Evolutionary conservation across 2,113 vertebrate genomes (phyloP), one percentile per base, ranked within the genome.

Genomic region (Phalacrocorax pelagicus): DNA sequence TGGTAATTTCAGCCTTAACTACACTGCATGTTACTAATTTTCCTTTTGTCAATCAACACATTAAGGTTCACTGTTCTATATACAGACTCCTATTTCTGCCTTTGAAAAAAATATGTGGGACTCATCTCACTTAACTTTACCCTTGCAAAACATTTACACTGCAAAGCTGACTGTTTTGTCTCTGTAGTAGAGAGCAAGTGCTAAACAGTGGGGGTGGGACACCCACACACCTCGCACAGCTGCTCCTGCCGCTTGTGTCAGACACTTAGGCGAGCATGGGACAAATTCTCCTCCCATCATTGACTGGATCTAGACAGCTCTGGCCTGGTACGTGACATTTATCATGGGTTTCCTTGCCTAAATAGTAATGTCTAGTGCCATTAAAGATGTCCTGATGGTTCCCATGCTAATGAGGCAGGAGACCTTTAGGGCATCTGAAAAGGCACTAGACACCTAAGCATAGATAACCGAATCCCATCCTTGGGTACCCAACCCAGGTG

Each of bases 131-230:
- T 90, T 83, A 24, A 54, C 72, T 71, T 72, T 34, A 71, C 58
- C 49, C 36, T 44, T 65, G 70, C 44, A 63, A 70, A 57, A 24
- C 49, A 23, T 88, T 59, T 61, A 44, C 30, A 4, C 57, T 61
- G 81, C 40, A 26, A 20, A 72, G n/a, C 61, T 72, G 77, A 22
- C 47, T 52, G 62, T 8, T 81, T 27, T 58, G 24, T 67, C 54
- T 69, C 42, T 81, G 15, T 23, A 55, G 22, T 9, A 7, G 0
- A 51, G 75, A 80, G 44, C 0, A 3, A 84, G 46, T 0, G 0
- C 63, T 46, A 6, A 58, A 30, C 10, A 23, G 30, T 46, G 57
- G 19, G 2, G 11, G 38, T 61, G 46, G 59, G 79, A 72, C 65
- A 52, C 86, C 72, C 80, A 77, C 86, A 55, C 15, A 23, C 58